Evolutionary conservation across 2,113 vertebrate species (phyloP).

Genomic region (Hippocampus mohnikei): DNA sequence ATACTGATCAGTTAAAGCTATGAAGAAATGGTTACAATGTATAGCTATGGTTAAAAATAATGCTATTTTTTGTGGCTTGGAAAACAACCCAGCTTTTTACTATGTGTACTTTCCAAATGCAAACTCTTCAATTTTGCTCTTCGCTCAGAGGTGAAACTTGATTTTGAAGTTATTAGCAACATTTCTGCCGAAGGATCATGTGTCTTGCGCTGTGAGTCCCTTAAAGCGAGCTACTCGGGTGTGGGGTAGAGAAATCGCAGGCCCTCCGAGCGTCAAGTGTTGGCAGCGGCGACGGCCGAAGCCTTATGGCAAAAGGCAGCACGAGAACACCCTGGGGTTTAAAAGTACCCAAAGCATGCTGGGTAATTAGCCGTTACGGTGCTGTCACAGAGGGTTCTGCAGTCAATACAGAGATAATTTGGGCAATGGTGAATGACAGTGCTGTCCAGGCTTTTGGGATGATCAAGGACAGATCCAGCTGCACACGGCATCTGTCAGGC

Average conservation of each 20-base stretch:
- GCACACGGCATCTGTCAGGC: slow-evolving; percentile 99
- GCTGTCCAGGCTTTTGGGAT: slow-evolving; percentile 99
- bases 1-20: too few relatives aligned
- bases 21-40: too few relatives aligned
- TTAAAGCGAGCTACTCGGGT: slow-evolving; percentile 55
- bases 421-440: slow-evolving; percentile 99
- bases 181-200: slow-evolving; percentile 32
- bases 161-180: slow-evolving; percentile 25
- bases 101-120: neutral
- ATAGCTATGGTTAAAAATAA: too few relatives aligned
- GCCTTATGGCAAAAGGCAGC: slow-evolving; percentile 62
- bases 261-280: slow-evolving; percentile 45
- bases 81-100: neutral
- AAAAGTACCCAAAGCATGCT: slow-evolving; percentile 97
- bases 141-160: neutral
- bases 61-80: too few relatives aligned
- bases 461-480: slow-evolving; percentile 99
- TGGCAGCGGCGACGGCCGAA: slow-evolving; percentile 31
- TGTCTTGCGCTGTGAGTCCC: slow-evolving; percentile 65
- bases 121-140: too few relatives aligned
- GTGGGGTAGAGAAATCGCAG: slow-evolving; percentile 51
- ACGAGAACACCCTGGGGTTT: slow-evolving; percentile 76
- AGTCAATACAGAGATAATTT: slow-evolving; percentile 99
- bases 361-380: slow-evolving; percentile 99
- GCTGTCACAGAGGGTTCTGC: slow-evolving; percentile 97